Evolutionary conservation across 2,797 vertebrate species (phyloP).

Genomic region (Gadopsis marmoratus): DNA sequence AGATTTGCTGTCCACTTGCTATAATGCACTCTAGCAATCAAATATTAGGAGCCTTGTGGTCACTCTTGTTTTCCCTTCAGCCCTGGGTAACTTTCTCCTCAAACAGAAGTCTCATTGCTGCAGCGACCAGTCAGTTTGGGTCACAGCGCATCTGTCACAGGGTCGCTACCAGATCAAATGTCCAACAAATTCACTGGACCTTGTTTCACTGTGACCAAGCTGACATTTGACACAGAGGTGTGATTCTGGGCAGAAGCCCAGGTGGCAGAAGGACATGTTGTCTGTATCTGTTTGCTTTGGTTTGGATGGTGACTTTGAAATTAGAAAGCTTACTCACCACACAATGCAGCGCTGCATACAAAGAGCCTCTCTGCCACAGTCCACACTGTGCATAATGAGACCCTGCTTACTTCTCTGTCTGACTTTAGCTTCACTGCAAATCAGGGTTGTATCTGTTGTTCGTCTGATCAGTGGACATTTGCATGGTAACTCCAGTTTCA

Average conservation of each 20-base stretch:
- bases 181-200: slow-evolving; percentile 53
- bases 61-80: slow-evolving; percentile 8
- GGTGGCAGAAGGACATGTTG: background rate
- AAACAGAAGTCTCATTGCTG: slow-evolving; percentile 18
- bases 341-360: slow-evolving; percentile 11
- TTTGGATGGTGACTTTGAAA: slow-evolving; percentile 42
- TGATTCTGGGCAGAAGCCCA: slow-evolving; percentile 39
- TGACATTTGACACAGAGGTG: slow-evolving; percentile 32
- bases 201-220: slow-evolving; percentile 32
- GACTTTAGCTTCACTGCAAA: background rate
- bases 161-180: slow-evolving; percentile 26
- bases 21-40: slow-evolving; percentile 37
- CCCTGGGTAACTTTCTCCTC: slow-evolving; percentile 27
- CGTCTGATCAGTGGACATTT: background rate
- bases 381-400: background rate
- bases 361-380: background rate
- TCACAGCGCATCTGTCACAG: slow-evolving; percentile 32
- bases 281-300: slow-evolving; percentile 44
- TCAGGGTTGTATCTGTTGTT: background rate
- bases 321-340: slow-evolving; percentile 29
- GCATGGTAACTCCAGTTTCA: background rate
- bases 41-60: slow-evolving; percentile 47
- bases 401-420: background rate
- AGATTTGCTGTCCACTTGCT: slow-evolving; percentile 36
- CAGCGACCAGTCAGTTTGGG: slow-evolving; percentile 3